Conservation (phyloP, 2,113 vertebrate species). For the Cervus canadensis region DNA sequence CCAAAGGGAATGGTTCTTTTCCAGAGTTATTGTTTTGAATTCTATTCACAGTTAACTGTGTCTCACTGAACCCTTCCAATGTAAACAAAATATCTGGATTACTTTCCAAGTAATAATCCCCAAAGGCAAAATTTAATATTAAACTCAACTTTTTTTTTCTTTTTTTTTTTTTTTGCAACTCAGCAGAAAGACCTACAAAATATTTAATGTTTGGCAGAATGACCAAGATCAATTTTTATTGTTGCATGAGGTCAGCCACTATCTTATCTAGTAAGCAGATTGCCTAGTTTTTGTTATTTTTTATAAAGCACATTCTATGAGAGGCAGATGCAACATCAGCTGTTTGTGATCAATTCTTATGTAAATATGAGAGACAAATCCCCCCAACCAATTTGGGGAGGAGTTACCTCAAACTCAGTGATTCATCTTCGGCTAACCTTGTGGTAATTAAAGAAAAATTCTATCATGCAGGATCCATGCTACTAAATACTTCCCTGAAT, state of each 20-base stretch:
- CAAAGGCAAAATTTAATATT: conserved; percentile 73
- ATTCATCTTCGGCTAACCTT: background rate
- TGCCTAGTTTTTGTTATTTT: background rate
- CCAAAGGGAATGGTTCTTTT: conserved; percentile 59
- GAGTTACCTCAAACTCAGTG: background rate
- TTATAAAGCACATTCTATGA: background rate
- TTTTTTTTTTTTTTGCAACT: background rate
- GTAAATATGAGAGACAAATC: background rate
- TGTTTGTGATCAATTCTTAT: conserved; percentile 31
- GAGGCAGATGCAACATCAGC: background rate
- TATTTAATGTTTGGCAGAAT: conserved; percentile 64
- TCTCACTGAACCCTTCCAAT: conserved; percentile 70
- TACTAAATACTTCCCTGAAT: conserved; percentile 45
- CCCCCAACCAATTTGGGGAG: background rate
- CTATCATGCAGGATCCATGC: background rate
- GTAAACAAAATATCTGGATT: conserved; percentile 75
- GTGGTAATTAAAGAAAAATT: conserved; percentile 43
- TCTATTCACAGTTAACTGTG: conserved; percentile 65
- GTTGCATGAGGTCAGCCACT: conserved; percentile 9
- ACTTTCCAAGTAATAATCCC: conserved; percentile 72
- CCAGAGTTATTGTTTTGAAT: conserved; percentile 73
- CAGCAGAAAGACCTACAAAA: conserved; percentile 58
- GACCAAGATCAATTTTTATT: conserved; percentile 51
- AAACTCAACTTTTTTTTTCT: background rate
- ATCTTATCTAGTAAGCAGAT: conserved; percentile 40